Percentiles rank a stretch among this genome's conserved stretches.
Conservation (phyloP, 2,113 vertebrate species). For the Psettodes erumei region DNA sequence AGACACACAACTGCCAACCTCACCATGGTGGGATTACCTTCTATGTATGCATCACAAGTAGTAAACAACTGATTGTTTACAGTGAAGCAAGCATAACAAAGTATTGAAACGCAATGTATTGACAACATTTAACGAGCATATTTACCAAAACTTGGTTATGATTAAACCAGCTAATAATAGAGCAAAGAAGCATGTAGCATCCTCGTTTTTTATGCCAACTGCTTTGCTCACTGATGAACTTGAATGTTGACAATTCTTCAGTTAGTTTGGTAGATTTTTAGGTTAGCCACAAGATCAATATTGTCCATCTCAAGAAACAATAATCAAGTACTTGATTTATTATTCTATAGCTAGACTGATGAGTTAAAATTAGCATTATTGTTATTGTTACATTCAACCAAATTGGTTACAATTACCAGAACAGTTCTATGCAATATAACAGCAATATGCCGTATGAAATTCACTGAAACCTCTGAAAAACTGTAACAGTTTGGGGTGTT, state of each 20-base stretch:
- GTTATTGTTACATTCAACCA: not conserved
- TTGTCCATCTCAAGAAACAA: not conserved
- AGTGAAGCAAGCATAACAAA: not conserved
- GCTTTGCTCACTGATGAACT: not conserved
- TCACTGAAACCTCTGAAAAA: not conserved
- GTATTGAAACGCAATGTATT: constrained; percentile 3
- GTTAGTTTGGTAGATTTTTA: no score
- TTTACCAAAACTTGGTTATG: not conserved
- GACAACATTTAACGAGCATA: not conserved
- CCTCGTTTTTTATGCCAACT: not conserved
- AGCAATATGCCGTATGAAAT: not conserved
- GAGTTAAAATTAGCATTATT: not conserved
- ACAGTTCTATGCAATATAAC: not conserved
- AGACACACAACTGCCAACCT: not conserved
- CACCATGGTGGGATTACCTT: not conserved
- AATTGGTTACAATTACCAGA: not conserved
- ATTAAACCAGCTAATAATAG: not conserved
- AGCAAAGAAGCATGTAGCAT: not conserved
- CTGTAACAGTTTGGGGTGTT: not conserved
- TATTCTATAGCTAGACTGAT: not conserved
- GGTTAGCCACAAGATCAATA: no score
- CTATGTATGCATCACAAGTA: constrained; percentile 4
- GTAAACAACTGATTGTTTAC: not conserved
- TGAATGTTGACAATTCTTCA: not conserved
- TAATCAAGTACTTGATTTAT: not conserved